These are phyloP conservation scores for Geotrypetes seraphini DNA, from an alignment of 2,797 vertebrate genomes.

Conservation along the genomic window DNA sequence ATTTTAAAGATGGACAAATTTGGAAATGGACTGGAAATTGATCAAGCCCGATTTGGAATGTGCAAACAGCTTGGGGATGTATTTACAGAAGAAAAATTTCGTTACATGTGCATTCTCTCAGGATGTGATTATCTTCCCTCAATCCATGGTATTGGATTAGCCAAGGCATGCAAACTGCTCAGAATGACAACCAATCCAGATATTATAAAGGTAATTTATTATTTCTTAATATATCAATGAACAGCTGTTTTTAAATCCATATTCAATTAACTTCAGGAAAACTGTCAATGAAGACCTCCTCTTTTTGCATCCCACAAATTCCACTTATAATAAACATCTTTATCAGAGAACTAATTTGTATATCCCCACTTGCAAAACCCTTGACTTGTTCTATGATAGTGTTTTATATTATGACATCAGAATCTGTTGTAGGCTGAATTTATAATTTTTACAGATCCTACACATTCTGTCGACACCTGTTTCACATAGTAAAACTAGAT, in stretches of 20 bases:
- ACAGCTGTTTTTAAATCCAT: too few relatives aligned
- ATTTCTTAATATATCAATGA: too few relatives aligned
- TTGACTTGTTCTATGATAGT: too few relatives aligned
- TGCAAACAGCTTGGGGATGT: constrained; percentile 81
- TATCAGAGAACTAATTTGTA: too few relatives aligned
- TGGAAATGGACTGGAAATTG: constrained; percentile 86
- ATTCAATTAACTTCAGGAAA: too few relatives aligned
- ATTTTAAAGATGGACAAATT: constrained; percentile 94
- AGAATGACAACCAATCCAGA: constrained; percentile 84
- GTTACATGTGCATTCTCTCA: constrained; percentile 94
- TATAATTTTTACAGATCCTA: neutral
- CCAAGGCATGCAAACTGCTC: constrained; percentile 88
- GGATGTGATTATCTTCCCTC: constrained; percentile 93
- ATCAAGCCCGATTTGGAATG: constrained; percentile 77
- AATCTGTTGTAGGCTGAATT: too few relatives aligned
- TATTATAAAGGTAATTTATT: constrained; percentile 83
- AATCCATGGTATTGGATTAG: constrained; percentile 83
- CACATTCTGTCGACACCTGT: neutral
- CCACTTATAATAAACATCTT: neutral
- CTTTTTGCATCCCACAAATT: neutral
- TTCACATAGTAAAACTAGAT: neutral
- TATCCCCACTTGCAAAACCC: too few relatives aligned
- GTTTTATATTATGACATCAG: too few relatives aligned
- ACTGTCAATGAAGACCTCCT: too few relatives aligned
- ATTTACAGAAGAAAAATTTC: constrained; percentile 94